Base-by-base conservation (phyloP, 1,140 invertebrate species). In the Holcopasites calliopsidis region DNA sequence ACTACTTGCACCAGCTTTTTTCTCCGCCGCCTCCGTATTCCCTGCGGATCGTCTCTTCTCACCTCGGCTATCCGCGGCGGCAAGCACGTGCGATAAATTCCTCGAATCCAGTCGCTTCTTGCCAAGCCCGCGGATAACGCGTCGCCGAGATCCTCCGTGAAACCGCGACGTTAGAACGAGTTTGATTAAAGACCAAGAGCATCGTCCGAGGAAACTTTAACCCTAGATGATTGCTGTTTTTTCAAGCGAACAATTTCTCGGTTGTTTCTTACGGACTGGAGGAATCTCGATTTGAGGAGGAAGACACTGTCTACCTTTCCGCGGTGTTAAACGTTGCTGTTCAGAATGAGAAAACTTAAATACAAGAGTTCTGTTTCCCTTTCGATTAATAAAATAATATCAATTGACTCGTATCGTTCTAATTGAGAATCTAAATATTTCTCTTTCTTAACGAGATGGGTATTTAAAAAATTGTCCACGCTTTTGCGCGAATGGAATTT, bases 81-180 rank as follows among this genome's bases (percentile, higher is more conserved):
- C n/a, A n/a, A 79, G 77, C 79, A 70, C 69, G 74, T 21, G 65
- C 76, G 75, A 87, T 86, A 80, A 85, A 85, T 86, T 78, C 85
- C 78, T 77, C 60, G 55, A 83, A 80, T 85, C 47, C 18, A 31
- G 31, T 4, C 26, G 23, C 31, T 55, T 69, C 68, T 55, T 44
- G 13, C 2, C 21, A 11, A 23, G 1, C 11, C 18, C 26, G 10
- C 31, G 60, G 28, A 64, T 44, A 64, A 47, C 49, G 31, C 18
- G 6, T 11, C 16, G 28, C 11, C 28, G 38, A 31, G 18, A 16
- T 31, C 40, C 18, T 6, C 60, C 38, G 26, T 62, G 60, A 44
- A 62, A 62, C 40, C 23, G 38, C 2, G 38, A 40, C 21, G 23
- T 62, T 44, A 23, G 60, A 44, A 62, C 40, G 31, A 18, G 31